Evolutionary conservation across 2,113 vertebrate species (phyloP), one percentile per base, ranked within the genome.

Genomic region (Butorides virescens): DNA sequence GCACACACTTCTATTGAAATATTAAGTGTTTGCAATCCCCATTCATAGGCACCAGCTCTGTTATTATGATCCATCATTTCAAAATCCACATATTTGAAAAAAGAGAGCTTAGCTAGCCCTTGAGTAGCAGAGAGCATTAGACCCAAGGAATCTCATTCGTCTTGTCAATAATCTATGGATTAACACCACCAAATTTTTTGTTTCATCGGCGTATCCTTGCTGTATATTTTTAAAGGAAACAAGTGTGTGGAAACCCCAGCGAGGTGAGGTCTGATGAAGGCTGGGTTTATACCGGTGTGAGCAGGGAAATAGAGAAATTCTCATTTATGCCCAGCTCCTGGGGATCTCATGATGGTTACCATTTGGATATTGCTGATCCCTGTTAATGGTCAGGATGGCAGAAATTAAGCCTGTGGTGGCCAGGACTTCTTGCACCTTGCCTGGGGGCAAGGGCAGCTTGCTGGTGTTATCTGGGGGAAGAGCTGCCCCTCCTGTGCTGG

Each of bases 51-150:
- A 95, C 56, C 83, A 93, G 94, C 91, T 96, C 97, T 97, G 93
- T 97, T 97, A 96, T 98, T 98, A 98, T 97, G 97, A 98, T 98
- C 97, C 98, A 98, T 98, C 98, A 98, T 98, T 98, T 97, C 94
- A 92, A 97, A 98, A 97, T 94, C 95, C 95, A 96, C 95, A 91
- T 90, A 92, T 97, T 94, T 97, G 93, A 97, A 81, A 97, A 98
- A 97, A 97, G 83, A 96, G 93, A 98, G 74, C 93, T 97, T 92
- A 95, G 92, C 95, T 91, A 96, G 95, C 79, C 88, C 93, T 95
- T 92, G 96, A 97, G 93, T 95, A 93, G 87, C 68, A 70, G 96
- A 97, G 96, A 96, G 85, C 95, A 98, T 97, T 97, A 96, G 94
- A 95, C 86, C 95, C 88, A 87, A 96, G 95, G 92, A 98, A 96